Conservation (phyloP, 2,113 vertebrate species). For the Sigmodon hispidus region DNA sequence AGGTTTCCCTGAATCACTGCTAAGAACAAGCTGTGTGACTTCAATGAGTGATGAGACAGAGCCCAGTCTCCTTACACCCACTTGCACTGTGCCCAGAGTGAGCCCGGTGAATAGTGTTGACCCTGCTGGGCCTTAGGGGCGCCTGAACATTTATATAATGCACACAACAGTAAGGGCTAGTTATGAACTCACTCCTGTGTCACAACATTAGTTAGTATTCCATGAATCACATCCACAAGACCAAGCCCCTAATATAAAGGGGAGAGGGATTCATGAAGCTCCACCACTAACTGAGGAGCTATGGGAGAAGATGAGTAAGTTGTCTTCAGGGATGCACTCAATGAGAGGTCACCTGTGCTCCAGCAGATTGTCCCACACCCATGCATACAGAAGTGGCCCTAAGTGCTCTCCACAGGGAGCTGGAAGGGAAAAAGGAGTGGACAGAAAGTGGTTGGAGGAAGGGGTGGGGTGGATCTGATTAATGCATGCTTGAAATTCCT, state of each 20-base stretch:
- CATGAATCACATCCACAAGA: background rate
- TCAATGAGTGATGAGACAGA: background rate
- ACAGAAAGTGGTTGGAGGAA: background rate
- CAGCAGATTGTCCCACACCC: too few relatives aligned
- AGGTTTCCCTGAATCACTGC: background rate
- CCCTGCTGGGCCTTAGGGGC: background rate
- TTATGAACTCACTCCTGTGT: background rate
- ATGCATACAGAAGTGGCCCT: background rate
- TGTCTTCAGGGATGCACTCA: background rate
- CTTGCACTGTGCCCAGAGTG: background rate
- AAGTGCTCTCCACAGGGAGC: background rate
- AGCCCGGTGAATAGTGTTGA: too few relatives aligned
- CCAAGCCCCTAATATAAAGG: too few relatives aligned
- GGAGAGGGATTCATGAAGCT: background rate
- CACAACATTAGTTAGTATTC: background rate
- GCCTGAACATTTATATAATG: background rate
- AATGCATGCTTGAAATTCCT: background rate
- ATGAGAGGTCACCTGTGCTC: background rate
- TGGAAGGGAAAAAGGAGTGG: background rate
- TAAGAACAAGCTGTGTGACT: conserved; percentile 43
- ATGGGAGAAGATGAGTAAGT: background rate
- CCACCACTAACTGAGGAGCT: background rate
- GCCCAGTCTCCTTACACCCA: background rate
- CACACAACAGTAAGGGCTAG: background rate
- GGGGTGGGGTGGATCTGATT: background rate